Evolutionary conservation across 2,888 invertebrate genomes (phyloP), one percentile per base, ranked within the genome.

Genomic region (Lysandra coridon): DNA sequence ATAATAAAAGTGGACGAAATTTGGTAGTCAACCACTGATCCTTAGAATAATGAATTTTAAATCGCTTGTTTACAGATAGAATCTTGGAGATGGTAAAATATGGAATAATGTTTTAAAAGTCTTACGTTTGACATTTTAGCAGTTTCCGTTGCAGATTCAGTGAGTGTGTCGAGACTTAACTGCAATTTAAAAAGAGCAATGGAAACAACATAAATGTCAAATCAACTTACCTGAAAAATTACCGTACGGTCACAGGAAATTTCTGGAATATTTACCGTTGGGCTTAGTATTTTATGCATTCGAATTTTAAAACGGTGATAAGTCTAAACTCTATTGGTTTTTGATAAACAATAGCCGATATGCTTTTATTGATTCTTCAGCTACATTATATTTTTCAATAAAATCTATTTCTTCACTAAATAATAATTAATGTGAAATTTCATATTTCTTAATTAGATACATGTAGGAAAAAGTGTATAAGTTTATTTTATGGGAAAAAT

Each of bases 251-350:
- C 40, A 23, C 7, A 57, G 53, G 76, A 76, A 76, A 53, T 17
- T 76, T 76, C 57, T 76, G 76, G 76, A 76, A 76, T 53, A 57
- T 76, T 76, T 76, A 53, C 53, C 49, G 76, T 53, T 76, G 30
- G 30, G 76, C 57, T 7, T 37, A 53, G 49, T 69, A 5, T 69
- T 69, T 69, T 69, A 69, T 33, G 33, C 69, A 69, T 69, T 69
- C 33, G 33, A 69, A 69, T 69, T 64, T 69, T 69, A 37, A 12
- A 33, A 2, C 64, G 33, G 33, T 1, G n/a, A 3, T 3, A 30
- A 12, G 12, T 64, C 12, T 64, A 64, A 4, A 64, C 30, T 10
- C 4, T 30, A 2, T 12, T 12, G 4, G 17, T 53, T 53, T 12
- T 53, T 12, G 6, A 40, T 1, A 40, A 40, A 5, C 6, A 40